Percentiles rank a stretch among this genome's conserved stretches.
These are phyloP conservation scores for Pseudomyrmex sp. DNA, from an alignment of 1,140 invertebrate genomes.

Conservation along the genomic window DNA sequence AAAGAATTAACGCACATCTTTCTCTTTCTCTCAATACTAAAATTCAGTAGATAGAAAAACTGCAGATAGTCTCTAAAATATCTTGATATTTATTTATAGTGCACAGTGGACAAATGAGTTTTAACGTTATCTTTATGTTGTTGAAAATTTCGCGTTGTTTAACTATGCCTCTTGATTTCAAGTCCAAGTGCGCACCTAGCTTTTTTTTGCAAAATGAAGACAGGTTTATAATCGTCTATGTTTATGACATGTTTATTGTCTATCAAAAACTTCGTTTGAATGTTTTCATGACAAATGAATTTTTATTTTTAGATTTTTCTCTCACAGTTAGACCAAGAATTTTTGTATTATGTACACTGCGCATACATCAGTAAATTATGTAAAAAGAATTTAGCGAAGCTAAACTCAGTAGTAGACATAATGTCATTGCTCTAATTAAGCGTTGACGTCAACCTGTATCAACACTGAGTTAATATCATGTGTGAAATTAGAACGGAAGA, in stretches of 20 bases:
- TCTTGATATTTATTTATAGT: neutral
- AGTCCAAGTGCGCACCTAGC: too few species aligned
- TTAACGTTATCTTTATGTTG: neutral
- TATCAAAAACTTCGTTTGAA: neutral
- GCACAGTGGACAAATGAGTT: neutral
- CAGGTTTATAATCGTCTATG: neutral
- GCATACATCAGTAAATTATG: too few species aligned
- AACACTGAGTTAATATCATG: slow-evolving; percentile 35
- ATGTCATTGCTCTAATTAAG: slow-evolving; percentile 49
- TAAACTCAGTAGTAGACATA: neutral
- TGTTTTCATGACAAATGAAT: neutral
- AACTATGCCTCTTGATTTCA: too few species aligned
- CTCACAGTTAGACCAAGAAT: too few species aligned
- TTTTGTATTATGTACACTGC: too few species aligned
- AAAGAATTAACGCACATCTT: neutral
- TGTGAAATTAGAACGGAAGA: slow-evolving; percentile 40
- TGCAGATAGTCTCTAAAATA: neutral
- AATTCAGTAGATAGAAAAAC: too few species aligned
- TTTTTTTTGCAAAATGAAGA: neutral
- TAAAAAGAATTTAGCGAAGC: slow-evolving; percentile 7
- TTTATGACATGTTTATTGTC: neutral
- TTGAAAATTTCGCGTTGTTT: neutral
- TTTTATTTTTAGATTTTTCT: neutral
- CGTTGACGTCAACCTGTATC: slow-evolving; percentile 24
- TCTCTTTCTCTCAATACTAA: too few species aligned